Conservation (phyloP, 2,888 invertebrate species). For the Chrysolina haemoptera region DNA sequence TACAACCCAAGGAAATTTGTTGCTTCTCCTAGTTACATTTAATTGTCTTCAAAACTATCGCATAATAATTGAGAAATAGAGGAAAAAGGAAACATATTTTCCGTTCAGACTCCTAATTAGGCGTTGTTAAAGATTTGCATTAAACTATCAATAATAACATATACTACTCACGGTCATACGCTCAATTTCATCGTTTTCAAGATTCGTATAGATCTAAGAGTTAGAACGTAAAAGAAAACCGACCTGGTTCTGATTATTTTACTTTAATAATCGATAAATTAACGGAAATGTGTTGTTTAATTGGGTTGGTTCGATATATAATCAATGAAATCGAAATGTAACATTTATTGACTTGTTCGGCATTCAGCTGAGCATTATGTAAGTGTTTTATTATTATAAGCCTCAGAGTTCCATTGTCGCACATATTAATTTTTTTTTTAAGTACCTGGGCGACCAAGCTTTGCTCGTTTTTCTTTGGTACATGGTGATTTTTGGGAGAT, state of each 20-base stretch:
- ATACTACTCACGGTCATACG: constrained; percentile 1
- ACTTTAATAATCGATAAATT: constrained; percentile 33
- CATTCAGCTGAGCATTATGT: constrained; percentile 33
- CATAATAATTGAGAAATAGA: constrained; percentile 16
- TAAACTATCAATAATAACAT: constrained; percentile 13
- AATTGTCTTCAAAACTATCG: constrained; percentile 3
- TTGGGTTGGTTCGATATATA: constrained; percentile 49
- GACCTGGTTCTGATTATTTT: constrained; percentile 39
- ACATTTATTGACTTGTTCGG: constrained; percentile 18
- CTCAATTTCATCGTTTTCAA: background rate
- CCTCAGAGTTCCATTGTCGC: background rate
- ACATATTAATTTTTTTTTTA: background rate
- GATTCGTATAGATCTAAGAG: background rate
- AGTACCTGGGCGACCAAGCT: no score
- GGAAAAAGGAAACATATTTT: constrained; percentile 16
- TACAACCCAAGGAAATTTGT: background rate
- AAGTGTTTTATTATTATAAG: constrained; percentile 12
- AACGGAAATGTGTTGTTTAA: constrained; percentile 43
- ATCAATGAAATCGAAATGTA: constrained; percentile 44
- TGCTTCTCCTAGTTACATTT: background rate
- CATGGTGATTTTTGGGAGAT: no score
- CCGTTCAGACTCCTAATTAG: background rate
- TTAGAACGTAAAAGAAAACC: background rate
- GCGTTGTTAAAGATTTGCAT: constrained; percentile 7
- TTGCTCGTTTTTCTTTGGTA: no score